Percentiles rank a stretch among this genome's conserved stretches.
Evolutionary conservation across 2,888 invertebrate genomes (phyloP).

Genomic region (Crocallis elinguaria): DNA sequence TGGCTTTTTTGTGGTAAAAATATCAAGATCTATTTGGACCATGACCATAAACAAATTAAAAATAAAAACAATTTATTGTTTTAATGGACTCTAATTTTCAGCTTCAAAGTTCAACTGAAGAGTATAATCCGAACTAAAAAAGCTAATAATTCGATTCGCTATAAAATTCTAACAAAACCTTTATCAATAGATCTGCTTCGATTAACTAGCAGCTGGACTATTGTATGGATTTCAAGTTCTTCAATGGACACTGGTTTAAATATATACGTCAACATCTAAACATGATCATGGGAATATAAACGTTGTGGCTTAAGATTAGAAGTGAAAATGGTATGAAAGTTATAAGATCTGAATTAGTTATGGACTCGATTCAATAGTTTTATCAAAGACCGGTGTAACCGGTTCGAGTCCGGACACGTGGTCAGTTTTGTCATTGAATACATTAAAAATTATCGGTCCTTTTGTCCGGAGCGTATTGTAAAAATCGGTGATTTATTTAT

Average conservation of each 20-base stretch:
- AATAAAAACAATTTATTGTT: no score
- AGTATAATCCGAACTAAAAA: neutral
- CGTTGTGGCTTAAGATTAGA: neutral
- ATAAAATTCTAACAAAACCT: constrained; percentile 27
- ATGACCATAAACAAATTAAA: no score
- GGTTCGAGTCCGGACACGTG: constrained; percentile 79
- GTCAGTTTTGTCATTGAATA: constrained; percentile 75
- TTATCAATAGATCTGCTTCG: constrained; percentile 41
- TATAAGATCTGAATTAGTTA: constrained; percentile 30
- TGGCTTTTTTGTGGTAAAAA: no score
- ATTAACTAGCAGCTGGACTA: constrained; percentile 40
- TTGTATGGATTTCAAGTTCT: constrained; percentile 25
- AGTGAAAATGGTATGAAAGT: neutral
- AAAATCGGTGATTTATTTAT: constrained; percentile 25
- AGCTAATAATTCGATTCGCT: constrained; percentile 12
- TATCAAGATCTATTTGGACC: no score
- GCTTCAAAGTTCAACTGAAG: neutral
- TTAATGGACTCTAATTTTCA: neutral
- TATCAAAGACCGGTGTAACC: constrained; percentile 72
- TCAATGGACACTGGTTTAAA: constrained; percentile 15
- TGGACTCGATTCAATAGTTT: constrained; percentile 72
- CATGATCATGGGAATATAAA: neutral
- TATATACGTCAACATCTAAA: neutral
- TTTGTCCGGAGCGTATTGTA: constrained; percentile 52
- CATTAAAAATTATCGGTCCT: constrained; percentile 73